These are phyloP conservation scores for Tinamus major DNA, from an alignment of 2,797 vertebrate species.

Conservation along the genomic window DNA sequence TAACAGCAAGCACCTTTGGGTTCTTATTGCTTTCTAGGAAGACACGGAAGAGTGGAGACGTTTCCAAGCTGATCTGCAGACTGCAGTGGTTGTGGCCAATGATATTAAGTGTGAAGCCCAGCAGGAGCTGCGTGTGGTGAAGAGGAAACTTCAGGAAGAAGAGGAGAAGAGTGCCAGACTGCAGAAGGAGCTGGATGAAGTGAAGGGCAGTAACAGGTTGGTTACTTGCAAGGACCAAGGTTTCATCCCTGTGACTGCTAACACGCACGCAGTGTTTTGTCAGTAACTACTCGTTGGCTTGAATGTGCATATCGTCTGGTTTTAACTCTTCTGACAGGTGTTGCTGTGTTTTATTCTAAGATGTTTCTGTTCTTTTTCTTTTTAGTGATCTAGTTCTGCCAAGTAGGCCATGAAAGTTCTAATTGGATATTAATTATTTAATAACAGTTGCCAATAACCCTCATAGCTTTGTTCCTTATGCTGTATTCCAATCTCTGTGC, in stretches of 20 bases:
- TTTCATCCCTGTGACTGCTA: background rate
- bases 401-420: background rate
- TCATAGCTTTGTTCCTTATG: background rate
- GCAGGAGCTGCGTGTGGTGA: conserved; percentile 91
- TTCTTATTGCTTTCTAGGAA: conserved; percentile 80
- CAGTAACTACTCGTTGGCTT: conserved; percentile 21
- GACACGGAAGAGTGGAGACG: conserved; percentile 94
- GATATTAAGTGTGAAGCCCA: conserved; percentile 98
- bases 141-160: conserved; percentile 91
- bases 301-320: background rate
- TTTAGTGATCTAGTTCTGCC: background rate
- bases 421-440: background rate
- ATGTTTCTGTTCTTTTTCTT: conserved; percentile 38
- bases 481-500: background rate
- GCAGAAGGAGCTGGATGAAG: conserved; percentile 89
- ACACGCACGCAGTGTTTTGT: conserved; percentile 39
- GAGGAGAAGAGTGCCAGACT: conserved; percentile 89
- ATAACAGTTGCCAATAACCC: background rate
- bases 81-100: conserved; percentile 96
- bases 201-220: conserved; percentile 83
- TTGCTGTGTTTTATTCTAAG: conserved; percentile 24
- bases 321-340: conserved; percentile 35
- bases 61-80: conserved; percentile 99
- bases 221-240: background rate
- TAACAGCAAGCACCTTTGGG: background rate